Evolutionary conservation across 2,113 vertebrate species (phyloP).

Genomic region (Urocynchramus pylzowi): DNA sequence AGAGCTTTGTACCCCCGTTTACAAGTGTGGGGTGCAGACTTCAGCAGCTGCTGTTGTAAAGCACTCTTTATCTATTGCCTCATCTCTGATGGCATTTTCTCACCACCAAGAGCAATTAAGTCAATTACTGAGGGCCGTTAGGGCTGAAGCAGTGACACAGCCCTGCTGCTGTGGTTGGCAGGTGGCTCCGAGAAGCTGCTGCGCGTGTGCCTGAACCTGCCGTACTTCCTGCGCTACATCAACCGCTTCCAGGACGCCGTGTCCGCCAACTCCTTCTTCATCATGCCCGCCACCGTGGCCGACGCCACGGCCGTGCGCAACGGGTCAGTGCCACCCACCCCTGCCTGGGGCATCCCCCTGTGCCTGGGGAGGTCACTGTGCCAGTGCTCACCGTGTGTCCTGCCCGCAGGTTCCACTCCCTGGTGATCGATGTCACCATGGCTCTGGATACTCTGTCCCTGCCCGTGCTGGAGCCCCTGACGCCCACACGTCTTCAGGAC

Average conservation of each 20-base stretch:
- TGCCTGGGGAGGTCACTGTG: not conserved
- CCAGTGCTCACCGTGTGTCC: not conserved
- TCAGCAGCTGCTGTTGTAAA: not conserved
- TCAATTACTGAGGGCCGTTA: not conserved
- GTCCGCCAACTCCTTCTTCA: constrained; percentile 96
- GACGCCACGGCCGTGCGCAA: constrained; percentile 98
- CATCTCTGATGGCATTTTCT: not conserved
- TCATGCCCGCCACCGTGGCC: constrained; percentile 97
- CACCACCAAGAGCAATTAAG: not conserved
- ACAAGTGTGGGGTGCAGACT: not conserved
- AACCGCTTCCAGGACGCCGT: constrained; percentile 99
- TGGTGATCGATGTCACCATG: constrained; percentile 98
- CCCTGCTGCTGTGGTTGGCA: not conserved
- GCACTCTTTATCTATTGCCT: not conserved
- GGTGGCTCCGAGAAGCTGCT: constrained; percentile 96
- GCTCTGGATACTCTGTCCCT: constrained; percentile 95
- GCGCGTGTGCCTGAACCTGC: constrained; percentile 95
- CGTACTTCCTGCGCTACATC: constrained; percentile 96
- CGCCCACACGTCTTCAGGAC: constrained; percentile 89
- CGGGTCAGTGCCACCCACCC: constrained; percentile 74
- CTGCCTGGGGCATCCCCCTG: accelerated
- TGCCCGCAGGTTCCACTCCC: constrained; percentile 87
- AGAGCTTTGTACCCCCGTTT: not conserved
- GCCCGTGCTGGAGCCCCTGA: constrained; percentile 94
- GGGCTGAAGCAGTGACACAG: not conserved